A percentile compares a stretch with the other conserved stretches of the same genome.
Conservation (phyloP, 2,113 vertebrate genomes). For the Muntiacus reevesi region DNA sequence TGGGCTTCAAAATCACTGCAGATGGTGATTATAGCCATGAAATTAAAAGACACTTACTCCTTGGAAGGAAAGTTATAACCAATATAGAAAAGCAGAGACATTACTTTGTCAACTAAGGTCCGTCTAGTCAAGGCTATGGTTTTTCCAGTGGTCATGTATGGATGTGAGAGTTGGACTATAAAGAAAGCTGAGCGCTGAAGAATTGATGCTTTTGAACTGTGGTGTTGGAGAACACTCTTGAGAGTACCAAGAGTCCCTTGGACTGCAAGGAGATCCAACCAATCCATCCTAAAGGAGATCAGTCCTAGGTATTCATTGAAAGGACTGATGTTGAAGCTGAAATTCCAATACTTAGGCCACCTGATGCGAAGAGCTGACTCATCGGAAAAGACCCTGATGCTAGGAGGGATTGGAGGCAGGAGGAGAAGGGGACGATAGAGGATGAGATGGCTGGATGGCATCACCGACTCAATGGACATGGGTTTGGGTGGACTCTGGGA, state of each 20-base stretch:
- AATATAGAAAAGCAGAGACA: background rate
- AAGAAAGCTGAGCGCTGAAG: rapidly evolving
- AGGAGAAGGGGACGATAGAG: background rate
- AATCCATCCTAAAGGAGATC: background rate
- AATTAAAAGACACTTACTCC: background rate
- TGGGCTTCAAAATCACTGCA: background rate
- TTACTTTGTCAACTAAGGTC: background rate
- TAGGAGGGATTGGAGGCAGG: background rate
- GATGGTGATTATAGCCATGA: background rate
- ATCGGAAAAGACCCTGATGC: background rate
- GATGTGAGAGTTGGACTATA: background rate
- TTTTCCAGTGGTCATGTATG: background rate
- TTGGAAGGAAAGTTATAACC: background rate
- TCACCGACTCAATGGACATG: background rate
- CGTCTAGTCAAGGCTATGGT: background rate
- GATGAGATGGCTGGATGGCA: background rate
- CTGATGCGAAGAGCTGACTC: background rate
- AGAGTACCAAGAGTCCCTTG: too few species aligned
- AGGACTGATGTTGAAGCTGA: background rate
- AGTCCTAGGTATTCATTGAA: background rate
- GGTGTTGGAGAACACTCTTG: background rate
- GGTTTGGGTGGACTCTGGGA: background rate
- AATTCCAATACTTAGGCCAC: background rate
- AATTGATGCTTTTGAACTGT: background rate
- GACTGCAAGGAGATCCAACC: too few species aligned